phyloP scores from a whole-genome alignment of 2,797 vertebrate genomes.

The Cossypha polioptera region DNA sequence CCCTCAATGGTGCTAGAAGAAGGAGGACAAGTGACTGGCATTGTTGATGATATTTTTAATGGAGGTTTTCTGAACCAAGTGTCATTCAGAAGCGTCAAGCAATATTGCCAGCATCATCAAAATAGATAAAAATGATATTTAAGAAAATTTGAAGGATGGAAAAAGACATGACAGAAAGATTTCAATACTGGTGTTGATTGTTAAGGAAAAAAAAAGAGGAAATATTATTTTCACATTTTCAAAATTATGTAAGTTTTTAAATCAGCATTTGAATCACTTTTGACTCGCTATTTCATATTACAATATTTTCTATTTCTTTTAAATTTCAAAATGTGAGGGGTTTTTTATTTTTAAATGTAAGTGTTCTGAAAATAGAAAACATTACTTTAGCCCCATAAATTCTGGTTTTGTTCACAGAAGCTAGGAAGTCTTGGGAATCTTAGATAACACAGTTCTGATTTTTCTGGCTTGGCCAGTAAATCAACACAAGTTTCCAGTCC shows the following conservation, averaged over 20 bases:
- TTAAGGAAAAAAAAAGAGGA: background rate
- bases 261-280: background rate
- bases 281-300: background rate
- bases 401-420: background rate
- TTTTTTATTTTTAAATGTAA: background rate
- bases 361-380: background rate
- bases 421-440: background rate
- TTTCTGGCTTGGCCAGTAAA: background rate
- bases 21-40: background rate
- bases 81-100: background rate
- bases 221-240: background rate
- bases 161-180: background rate
- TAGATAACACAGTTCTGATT: background rate
- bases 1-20: conserved; percentile 5
- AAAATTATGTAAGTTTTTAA: background rate
- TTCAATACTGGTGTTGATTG: background rate
- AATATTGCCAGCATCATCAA: background rate
- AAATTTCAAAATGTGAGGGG: background rate
- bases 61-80: background rate
- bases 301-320: background rate
- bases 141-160: background rate
- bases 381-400: background rate
- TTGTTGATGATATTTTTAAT: background rate
- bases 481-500: background rate
- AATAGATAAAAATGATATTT: background rate